Conservation (phyloP, 2,797 vertebrate species). For the Pseudocheirus occidentalis region DNA sequence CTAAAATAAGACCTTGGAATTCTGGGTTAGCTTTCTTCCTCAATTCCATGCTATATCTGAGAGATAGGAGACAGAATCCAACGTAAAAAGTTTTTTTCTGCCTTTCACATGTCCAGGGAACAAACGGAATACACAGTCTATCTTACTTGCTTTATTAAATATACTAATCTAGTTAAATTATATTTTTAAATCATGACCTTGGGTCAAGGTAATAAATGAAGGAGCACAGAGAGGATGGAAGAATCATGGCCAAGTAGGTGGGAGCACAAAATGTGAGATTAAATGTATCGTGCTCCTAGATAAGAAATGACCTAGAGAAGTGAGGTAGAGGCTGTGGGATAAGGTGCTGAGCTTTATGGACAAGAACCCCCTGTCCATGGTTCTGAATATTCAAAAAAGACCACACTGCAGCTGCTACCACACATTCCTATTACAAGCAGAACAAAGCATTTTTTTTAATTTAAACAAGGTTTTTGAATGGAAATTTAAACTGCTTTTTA, state of each 20-base stretch:
- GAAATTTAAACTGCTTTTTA: constrained; percentile 30
- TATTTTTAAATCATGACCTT: background rate
- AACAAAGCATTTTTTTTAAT: background rate
- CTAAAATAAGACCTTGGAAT: background rate
- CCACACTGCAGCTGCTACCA: background rate
- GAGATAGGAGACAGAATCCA: background rate
- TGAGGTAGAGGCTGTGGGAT: background rate
- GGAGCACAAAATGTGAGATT: background rate
- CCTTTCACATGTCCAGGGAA: background rate
- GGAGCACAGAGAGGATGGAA: background rate
- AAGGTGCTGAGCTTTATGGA: background rate
- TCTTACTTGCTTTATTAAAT: background rate
- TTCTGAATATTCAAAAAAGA: background rate
- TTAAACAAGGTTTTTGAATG: constrained; percentile 15
- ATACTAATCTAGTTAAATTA: background rate
- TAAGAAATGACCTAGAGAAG: background rate
- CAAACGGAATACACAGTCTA: background rate
- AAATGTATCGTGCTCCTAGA: background rate
- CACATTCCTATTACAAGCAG: background rate
- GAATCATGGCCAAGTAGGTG: background rate
- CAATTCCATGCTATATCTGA: background rate
- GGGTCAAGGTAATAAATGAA: background rate
- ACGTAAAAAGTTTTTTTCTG: background rate
- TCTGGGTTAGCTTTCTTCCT: background rate
- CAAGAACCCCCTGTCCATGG: background rate